Base-by-base conservation (phyloP, 2,113 vertebrate genomes). In the Oryzias melastigma region DNA sequence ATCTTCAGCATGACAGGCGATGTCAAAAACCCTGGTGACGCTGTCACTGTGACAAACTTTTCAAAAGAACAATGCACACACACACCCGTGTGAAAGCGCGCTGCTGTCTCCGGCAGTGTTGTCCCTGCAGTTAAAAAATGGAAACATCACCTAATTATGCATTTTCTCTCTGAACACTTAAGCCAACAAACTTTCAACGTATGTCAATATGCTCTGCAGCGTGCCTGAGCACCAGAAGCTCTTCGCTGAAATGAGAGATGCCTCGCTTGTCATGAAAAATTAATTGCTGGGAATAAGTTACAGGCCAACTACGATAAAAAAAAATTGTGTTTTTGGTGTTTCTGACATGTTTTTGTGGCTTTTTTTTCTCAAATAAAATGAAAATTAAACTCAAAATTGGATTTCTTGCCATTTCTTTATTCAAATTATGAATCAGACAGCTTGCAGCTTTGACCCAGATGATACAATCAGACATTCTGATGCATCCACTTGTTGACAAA, bases 11-110 rank as follows among this genome's bases (percentile, higher is more conserved):
- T 91, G 91, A 91, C 90, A 93, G 90, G 78, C 80, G 80, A 82
- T 91, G 91, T 92, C 91, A 92, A 82, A 77, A 88, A 89, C 80
- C 86, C 84, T 77, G 77, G 86, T 86, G 90, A 91, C 75, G 88
- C 87, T 91, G 91, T 92, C 90, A 90, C 73, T 58, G 81, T 90
- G 90, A 92, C 89, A 89, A 91, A 90, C 90, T 90, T 91, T 89
- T 90, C 85, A 92, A 92, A 91, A 89, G 88, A 86, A 85, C 84
- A 86, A 87, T 80, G 83, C 80, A 70, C 77, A 76, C 82, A 75
- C 87, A 76, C 75, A 82, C 85, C 24, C 68, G 74, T 77, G 83
- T 83, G 89, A 87, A 89, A 89, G 85, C 78, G 84, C 77, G 84
- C 83, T 80, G 78, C 78, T 83, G 77, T 75, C 55, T 63, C 79